Base-by-base conservation (phyloP, 2,797 vertebrate genomes). In the Apogon talboti region DNA sequence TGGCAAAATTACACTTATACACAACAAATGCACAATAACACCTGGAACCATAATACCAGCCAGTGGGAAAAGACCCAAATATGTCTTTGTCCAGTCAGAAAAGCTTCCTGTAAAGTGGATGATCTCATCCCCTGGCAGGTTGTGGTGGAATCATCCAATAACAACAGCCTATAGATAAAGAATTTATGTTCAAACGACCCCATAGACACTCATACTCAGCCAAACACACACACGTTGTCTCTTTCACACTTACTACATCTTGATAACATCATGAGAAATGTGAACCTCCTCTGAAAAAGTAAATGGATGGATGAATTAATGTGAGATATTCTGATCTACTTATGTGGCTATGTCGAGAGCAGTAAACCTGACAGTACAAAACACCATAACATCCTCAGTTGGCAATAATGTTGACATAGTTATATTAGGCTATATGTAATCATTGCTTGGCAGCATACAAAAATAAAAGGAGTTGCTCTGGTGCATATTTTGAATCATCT, bases 21-120 rank as follows among this genome's bases (percentile, higher is more conserved):
- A 94, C 91, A 91, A 93, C 90, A 82, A 92, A 92, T 92, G 89
- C 90, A 93, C 92, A 87, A 90, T 87, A 91, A 94, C 89, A 91
- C 87, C 88, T 87, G 81, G 78, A 92, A 85, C 78, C 86, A 80
- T 84, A 91, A 92, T 84, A 87, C 86, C 90, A 91, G 87, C 89
- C 83, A 81, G 81, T 63, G 74, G 77, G 63, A 76, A 83, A 81
- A 81, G 76, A 79, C 61, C 73, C 62, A 73, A 59, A 72, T 67
- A 69, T 59, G 48, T 68, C 63, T 74, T 70, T 43, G 55, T 78
- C 72, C 50, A n/a, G 58, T 66, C 64, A 65, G 66, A 69, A 87
- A 86, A 79, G 51, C 18, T 24, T 67, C 50, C 55, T 49, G 53
- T 63, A 30, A 73, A 82, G 63, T 12, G 3, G 64, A 75, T 44